Evolutionary conservation across 2,113 vertebrate species (phyloP).

Genomic region (Odobenus rosmarus): DNA sequence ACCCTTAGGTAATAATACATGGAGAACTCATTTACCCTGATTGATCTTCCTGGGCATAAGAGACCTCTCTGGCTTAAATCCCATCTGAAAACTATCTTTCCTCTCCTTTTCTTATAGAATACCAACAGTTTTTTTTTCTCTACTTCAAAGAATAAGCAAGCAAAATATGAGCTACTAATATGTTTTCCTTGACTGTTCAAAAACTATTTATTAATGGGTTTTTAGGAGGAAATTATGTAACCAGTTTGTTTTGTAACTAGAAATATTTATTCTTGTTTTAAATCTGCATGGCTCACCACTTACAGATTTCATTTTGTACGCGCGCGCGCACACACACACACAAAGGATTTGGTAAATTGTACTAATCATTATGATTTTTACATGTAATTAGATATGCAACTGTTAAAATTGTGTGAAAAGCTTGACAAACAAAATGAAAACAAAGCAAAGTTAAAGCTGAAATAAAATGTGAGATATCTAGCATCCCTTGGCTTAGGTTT

Average conservation of each 20-base stretch:
- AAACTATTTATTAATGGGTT: conserved; percentile 24
- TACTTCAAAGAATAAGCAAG: conserved; percentile 19
- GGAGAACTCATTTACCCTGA: conserved; percentile 76
- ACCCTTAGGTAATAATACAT: conserved; percentile 67
- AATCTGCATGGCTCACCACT: background rate
- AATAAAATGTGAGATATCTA: conserved; percentile 1
- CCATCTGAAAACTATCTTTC: conserved; percentile 63
- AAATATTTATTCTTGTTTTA: conserved; percentile 53
- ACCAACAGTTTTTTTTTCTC: conserved; percentile 41
- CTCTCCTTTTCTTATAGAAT: conserved; percentile 51
- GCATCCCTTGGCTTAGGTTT: conserved; percentile 29
- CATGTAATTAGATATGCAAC: conserved; percentile 49
- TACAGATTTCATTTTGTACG: conserved; percentile 18
- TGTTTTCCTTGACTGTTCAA: conserved; percentile 44
- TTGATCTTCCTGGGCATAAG: conserved; percentile 73
- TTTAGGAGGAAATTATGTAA: background rate
- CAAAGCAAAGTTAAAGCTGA: conserved; percentile 8
- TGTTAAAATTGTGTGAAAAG: conserved; percentile 63
- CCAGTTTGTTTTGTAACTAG: conserved; percentile 39
- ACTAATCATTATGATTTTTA: conserved; percentile 63
- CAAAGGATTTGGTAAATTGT: conserved; percentile 46
- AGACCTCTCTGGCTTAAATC: conserved; percentile 64
- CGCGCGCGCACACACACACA: background rate
- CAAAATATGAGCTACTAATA: conserved; percentile 43
- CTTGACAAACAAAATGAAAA: conserved; percentile 56